phyloP scores from a whole-genome alignment of 2,113 vertebrate genomes.

The Propithecus coquereli region DNA sequence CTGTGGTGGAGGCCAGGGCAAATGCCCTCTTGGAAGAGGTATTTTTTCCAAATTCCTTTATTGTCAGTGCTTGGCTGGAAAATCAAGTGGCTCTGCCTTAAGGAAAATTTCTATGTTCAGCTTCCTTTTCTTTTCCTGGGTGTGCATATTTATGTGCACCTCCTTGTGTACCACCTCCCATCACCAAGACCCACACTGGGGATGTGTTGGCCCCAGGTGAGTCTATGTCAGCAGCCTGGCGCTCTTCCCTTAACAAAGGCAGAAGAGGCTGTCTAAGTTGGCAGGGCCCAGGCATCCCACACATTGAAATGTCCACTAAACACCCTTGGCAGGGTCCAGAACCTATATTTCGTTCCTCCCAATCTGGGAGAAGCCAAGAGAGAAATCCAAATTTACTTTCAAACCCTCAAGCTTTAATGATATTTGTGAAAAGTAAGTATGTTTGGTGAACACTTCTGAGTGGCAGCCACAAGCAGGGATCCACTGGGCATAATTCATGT shows the following conservation, averaged over 20 bases:
- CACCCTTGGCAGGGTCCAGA: not conserved
- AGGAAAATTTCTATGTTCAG: not conserved
- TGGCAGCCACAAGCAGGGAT: not conserved
- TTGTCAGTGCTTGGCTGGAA: not conserved
- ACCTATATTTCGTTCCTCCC: not conserved
- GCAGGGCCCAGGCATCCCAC: not conserved
- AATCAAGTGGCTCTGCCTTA: not conserved
- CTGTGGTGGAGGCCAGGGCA: not conserved
- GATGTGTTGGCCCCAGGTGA: not conserved
- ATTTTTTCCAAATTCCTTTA: not conserved
- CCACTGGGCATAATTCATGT: not conserved
- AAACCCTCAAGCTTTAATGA: not conserved
- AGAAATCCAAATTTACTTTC: slow-evolving; percentile 29
- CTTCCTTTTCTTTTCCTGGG: not conserved
- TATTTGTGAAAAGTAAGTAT: not conserved
- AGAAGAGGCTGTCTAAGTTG: not conserved
- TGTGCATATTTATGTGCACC: not conserved
- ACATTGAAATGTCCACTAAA: not conserved
- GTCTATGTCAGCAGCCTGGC: not conserved
- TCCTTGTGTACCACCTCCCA: not conserved
- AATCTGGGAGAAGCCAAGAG: not conserved
- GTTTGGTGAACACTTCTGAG: not conserved
- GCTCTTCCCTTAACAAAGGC: not conserved
- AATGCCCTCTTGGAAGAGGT: not conserved
- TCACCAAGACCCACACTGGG: not conserved